Conservation (phyloP, 2,888 invertebrate genomes). For the Andricus quercusramuli region DNA sequence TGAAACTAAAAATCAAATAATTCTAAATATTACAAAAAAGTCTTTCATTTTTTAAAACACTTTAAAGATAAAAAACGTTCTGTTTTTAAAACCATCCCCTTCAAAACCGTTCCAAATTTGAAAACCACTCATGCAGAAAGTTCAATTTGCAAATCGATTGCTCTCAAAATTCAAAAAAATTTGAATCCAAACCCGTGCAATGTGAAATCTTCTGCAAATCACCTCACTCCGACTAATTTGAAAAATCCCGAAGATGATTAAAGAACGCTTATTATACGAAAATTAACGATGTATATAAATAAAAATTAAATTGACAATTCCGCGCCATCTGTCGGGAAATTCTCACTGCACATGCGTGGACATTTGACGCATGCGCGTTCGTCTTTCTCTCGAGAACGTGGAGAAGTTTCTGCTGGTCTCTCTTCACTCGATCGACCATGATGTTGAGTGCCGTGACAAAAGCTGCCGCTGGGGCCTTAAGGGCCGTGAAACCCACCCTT, state of each 20-base stretch:
- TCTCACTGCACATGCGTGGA: not conserved
- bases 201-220: not conserved
- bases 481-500: conserved; percentile 80
- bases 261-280: not conserved
- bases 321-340: not conserved
- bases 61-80: too few relatives aligned
- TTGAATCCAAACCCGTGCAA: not conserved
- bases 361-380: conserved; percentile 3
- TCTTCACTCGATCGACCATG: conserved; percentile 77
- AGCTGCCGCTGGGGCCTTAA: conserved; percentile 81
- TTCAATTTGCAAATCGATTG: too few relatives aligned
- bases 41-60: too few relatives aligned
- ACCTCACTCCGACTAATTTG: not conserved
- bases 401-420: conserved; percentile 60
- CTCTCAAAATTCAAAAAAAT: not conserved
- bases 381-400: conserved; percentile 4
- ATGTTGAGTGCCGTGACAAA: conserved; percentile 82
- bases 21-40: too few relatives aligned
- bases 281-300: not conserved
- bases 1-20: too few relatives aligned
- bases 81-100: not conserved
- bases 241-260: not conserved
- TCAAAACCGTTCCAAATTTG: not conserved
- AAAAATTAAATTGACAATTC: not conserved
- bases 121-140: not conserved